These are phyloP conservation scores for Sussaba pulchella DNA, from an alignment of 2,888 invertebrate species.

Conservation along the genomic window DNA sequence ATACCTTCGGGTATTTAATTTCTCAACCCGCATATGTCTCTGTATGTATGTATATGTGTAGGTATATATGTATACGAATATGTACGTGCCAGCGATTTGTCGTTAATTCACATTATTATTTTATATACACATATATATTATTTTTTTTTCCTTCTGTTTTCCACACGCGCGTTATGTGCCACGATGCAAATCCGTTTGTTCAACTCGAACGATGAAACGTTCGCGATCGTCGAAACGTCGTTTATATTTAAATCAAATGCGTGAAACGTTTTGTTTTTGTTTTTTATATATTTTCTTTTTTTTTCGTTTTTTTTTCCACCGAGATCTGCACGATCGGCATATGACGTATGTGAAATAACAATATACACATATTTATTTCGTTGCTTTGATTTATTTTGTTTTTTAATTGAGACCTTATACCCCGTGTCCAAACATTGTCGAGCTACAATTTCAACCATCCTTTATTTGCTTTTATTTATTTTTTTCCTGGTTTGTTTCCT, in stretches of 20 bases:
- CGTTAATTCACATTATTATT: conserved; percentile 51
- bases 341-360: conserved; percentile 76
- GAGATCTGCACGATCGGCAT: conserved; percentile 70
- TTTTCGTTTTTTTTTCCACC: too few relatives aligned
- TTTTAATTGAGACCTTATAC: conserved; percentile 20
- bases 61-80: conserved; percentile 55
- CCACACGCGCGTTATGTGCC: conserved; percentile 53
- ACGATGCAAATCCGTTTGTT: conserved; percentile 38
- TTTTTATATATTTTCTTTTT: too few relatives aligned
- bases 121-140: too few relatives aligned
- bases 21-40: conserved; percentile 62
- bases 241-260: conserved; percentile 43
- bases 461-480: too few relatives aligned
- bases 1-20: conserved; percentile 70
- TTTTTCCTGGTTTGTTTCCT: too few relatives aligned
- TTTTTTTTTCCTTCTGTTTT: conserved; percentile 62
- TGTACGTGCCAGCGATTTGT: conserved; percentile 48
- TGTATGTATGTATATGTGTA: conserved; percentile 57
- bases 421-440: too few relatives aligned
- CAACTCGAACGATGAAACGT: conserved; percentile 3
- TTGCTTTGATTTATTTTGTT: conserved; percentile 75
- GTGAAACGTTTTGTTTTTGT: conserved; percentile 27
- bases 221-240: conserved; percentile 6
- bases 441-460: background rate
- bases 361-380: conserved; percentile 80